These are phyloP conservation scores for Bombus waltoni DNA, from an alignment of 1,140 invertebrate genomes.

Conservation along the genomic window DNA sequence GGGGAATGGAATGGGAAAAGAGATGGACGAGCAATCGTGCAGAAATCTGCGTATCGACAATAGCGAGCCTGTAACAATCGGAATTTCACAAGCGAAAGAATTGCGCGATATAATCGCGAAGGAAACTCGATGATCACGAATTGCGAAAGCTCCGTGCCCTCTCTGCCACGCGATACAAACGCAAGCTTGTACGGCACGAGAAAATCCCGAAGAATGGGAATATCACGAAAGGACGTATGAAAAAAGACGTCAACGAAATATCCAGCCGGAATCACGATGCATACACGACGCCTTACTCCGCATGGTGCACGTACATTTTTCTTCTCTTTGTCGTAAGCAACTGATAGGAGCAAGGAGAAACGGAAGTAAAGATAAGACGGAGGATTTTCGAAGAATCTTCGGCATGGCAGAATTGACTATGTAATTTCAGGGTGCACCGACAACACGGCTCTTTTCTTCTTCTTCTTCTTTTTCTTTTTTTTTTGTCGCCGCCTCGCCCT, in stretches of 20 bases:
- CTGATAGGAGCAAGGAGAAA: neutral
- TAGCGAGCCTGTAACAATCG: neutral
- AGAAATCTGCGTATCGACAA: neutral
- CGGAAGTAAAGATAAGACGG: neutral
- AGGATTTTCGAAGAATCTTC: constrained; percentile 1
- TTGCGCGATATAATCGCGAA: neutral
- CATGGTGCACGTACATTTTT: neutral
- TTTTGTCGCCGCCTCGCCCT: neutral
- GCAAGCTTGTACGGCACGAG: neutral
- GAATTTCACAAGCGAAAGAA: neutral
- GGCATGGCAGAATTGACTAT: constrained; percentile 23
- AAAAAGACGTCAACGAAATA: neutral
- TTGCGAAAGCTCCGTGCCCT: neutral
- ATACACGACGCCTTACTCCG: too few relatives aligned
- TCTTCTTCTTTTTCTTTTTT: neutral
- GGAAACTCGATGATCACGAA: neutral
- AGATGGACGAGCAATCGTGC: neutral
- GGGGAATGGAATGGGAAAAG: neutral
- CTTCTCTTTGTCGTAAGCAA: neutral
- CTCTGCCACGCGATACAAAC: neutral
- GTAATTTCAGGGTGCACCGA: constrained; percentile 17
- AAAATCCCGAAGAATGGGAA: neutral
- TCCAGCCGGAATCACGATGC: neutral
- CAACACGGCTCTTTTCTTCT: neutral
- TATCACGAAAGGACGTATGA: too few relatives aligned